Base-by-base conservation (phyloP, 2,888 invertebrate genomes). In the Plagiodera versicolora region DNA sequence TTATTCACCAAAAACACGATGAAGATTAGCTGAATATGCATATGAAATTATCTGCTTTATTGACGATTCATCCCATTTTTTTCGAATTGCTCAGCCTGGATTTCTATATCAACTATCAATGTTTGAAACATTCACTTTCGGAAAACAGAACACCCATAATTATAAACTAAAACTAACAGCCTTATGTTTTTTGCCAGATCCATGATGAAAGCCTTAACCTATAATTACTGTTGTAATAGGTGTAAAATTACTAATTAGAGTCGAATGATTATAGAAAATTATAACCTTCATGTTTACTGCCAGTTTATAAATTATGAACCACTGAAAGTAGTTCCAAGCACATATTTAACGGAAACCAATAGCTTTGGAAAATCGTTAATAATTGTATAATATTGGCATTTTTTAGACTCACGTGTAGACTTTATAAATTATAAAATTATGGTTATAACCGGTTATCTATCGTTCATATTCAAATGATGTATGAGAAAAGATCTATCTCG, bases 161-260 rank as follows among this genome's bases (percentile, higher is more conserved):
- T 39, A 53, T 53, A 45, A 53, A 24, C 53, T 24, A 53, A 53
- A 53, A 53, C 53, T 53, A 53, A 53, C 53, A 53, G 53, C 53
- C 28, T 53, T 45, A 35, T 53, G 44, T 53, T 53, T 53, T 39
- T 20, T 39, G 44, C 53, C 53, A 46, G 47, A 19, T 35, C 18
- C 10, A 50, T 51, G 44, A 32, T 50, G 50, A 56, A 50, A 49
- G 44, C 44, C 56, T 28, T 44, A 56, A 49, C 50, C 49, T 56
- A 50, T 45, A 49, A 57, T 58, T 39, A 58, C 35, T 16, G 44
- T 32, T 35, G 58, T 54, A 58, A 45, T 58, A 54, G 50, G 58
- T 54, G 58, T 58, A 44, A 58, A 58, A 58, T 58, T 39, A 39
- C 48, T 58, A 58, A 58, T 58, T 50, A 58, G 20, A 44, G n/a